These are phyloP conservation scores for Merops nubicus DNA, from an alignment of 2,113 vertebrate species.

Conservation along the genomic window DNA sequence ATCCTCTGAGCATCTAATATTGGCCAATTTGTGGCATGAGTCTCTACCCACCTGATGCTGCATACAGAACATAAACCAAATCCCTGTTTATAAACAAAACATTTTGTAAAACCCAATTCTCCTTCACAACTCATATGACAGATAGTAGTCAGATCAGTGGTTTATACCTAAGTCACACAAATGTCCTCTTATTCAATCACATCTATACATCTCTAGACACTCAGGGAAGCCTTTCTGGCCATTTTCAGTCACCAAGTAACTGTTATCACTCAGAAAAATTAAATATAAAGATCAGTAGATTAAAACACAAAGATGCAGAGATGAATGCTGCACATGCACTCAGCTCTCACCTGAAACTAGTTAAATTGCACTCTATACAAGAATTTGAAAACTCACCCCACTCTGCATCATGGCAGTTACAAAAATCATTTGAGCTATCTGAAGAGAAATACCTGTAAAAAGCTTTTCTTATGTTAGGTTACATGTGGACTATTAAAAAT, in stretches of 20 bases:
- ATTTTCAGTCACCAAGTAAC: neutral
- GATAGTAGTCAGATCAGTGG: neutral
- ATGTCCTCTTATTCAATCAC: neutral
- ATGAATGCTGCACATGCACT: neutral
- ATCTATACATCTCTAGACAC: neutral
- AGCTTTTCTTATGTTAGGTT: neutral
- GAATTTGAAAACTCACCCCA: neutral
- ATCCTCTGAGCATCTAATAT: neutral
- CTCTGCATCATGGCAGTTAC: neutral
- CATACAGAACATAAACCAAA: neutral
- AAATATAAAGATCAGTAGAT: neutral
- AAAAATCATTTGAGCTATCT: neutral
- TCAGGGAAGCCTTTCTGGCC: neutral
- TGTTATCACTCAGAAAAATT: neutral
- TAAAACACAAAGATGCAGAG: neutral
- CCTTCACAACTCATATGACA: neutral
- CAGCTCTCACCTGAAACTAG: neutral
- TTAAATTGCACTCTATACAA: neutral
- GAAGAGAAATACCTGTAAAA: neutral
- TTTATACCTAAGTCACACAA: neutral
- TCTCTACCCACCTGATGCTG: neutral
- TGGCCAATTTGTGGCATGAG: neutral
- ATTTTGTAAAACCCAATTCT: neutral
- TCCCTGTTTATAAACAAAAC: neutral
- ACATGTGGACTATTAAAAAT: neutral